A percentile compares a stretch with the other conserved stretches of the same genome.
Conservation (phyloP, 1,140 invertebrate genomes). For the Palaemon carinicauda region DNA sequence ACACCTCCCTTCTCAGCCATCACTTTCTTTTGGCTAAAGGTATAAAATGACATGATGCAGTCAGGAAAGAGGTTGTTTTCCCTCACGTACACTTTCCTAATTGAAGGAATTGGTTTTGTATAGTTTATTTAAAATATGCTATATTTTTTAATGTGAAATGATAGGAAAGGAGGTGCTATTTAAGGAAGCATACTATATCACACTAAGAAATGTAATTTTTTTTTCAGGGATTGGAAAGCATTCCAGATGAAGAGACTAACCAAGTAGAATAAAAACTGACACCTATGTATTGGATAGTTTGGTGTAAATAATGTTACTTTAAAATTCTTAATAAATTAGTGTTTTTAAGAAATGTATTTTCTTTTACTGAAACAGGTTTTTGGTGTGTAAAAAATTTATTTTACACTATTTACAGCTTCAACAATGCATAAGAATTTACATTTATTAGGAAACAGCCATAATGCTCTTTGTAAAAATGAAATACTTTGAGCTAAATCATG, state of each 20-base stretch:
- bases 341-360: background rate
- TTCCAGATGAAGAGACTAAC: background rate
- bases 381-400: background rate
- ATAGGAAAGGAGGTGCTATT: too few species aligned
- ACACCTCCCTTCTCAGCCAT: too few species aligned
- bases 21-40: too few species aligned
- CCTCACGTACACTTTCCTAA: too few species aligned
- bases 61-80: too few species aligned
- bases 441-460: background rate
- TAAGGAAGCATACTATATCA: too few species aligned
- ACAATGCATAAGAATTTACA: background rate
- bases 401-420: background rate
- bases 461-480: background rate
- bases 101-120: too few species aligned
- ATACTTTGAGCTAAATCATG: background rate
- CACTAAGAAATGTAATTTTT: too few species aligned
- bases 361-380: background rate
- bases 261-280: background rate
- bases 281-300: background rate
- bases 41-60: too few species aligned
- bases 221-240: slow-evolving; percentile 5
- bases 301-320: background rate
- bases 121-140: too few species aligned
- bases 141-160: too few species aligned
- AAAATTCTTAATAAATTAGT: background rate